These are phyloP conservation scores for Lagenorhynchus albirostris DNA, from an alignment of 2,113 vertebrate genomes.

Conservation along the genomic window DNA sequence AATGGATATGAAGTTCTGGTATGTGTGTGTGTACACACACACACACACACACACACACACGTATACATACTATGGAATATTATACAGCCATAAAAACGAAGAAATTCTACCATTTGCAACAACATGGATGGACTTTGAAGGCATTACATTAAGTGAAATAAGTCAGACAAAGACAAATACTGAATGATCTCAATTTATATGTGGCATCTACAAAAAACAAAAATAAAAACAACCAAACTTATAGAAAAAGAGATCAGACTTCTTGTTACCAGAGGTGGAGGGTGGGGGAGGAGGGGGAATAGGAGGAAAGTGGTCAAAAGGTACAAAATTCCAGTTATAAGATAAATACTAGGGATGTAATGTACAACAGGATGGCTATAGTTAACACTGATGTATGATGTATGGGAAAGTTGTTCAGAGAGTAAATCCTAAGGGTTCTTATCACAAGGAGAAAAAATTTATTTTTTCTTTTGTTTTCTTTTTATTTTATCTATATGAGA, in stretches of 20 bases:
- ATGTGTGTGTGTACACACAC: fast-evolving
- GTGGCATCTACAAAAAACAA: neutral
- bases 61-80: neutral
- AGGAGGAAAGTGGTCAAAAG: neutral
- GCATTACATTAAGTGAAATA: neutral
- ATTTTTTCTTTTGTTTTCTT: neutral
- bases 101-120: neutral
- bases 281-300: neutral
- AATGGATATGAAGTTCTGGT: neutral
- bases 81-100: neutral
- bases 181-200: neutral
- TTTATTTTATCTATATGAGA: neutral
- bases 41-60: neutral
- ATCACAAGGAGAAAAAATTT: neutral
- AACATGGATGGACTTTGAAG: neutral
- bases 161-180: neutral
- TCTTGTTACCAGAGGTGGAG: neutral
- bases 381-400: neutral
- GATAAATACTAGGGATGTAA: neutral
- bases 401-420: neutral
- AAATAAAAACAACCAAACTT: neutral
- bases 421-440: neutral
- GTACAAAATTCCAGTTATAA: neutral
- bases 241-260: neutral
- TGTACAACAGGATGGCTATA: neutral